Conservation (phyloP, 2,888 invertebrate genomes). For the Mantis religiosa region DNA sequence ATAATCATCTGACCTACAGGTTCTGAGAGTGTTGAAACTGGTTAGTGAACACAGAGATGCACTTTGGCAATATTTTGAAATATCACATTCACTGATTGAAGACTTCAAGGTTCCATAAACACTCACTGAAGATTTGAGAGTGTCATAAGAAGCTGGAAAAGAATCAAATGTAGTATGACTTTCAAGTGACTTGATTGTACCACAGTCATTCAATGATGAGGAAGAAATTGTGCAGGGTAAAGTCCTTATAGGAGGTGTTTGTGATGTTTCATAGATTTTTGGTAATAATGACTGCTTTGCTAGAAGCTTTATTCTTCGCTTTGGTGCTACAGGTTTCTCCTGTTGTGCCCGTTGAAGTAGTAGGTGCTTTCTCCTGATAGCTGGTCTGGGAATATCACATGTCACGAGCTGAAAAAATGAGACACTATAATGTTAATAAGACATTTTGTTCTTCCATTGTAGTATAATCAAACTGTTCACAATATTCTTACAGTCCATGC, state of each 20-base stretch:
- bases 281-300: not conserved
- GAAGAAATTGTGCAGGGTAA: not conserved
- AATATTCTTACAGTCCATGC: not conserved
- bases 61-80: not conserved
- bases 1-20: slow-evolving; percentile 25
- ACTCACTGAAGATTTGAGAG: not conserved
- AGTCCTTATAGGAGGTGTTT: not conserved
- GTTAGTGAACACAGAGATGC: not conserved
- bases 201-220: not conserved
- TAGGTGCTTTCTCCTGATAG: slow-evolving; percentile 13
- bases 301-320: not conserved
- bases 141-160: not conserved
- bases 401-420: slow-evolving; percentile 30
- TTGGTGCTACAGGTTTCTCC: not conserved
- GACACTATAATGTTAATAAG: slow-evolving; percentile 2
- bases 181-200: not conserved
- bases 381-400: slow-evolving; percentile 19
- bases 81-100: not conserved
- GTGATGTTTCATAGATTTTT: not conserved
- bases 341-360: not conserved
- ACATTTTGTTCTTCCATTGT: not conserved
- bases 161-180: not conserved
- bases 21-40: slow-evolving; percentile 9
- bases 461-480: not conserved
- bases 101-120: not conserved